Evolutionary conservation across 2,797 vertebrate genomes (phyloP).

Genomic region (Danio kyathit): DNA sequence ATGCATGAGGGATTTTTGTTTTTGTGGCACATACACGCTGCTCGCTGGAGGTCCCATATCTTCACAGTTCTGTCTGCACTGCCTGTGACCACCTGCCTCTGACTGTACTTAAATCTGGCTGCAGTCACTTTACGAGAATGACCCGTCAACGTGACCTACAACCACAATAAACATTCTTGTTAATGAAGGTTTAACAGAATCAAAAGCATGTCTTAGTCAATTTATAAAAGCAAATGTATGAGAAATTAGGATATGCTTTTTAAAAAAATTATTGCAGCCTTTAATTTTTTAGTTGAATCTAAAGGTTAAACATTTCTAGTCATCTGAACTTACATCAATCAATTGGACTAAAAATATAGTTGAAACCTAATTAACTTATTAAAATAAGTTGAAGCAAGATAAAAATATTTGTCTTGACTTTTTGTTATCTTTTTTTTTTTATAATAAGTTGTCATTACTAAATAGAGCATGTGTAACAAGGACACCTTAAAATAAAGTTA

Average conservation of each 20-base stretch:
- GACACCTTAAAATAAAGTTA: too few species aligned
- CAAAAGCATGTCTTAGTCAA: neutral
- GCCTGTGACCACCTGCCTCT: constrained; percentile 86
- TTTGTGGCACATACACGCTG: constrained; percentile 80
- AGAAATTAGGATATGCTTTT: neutral
- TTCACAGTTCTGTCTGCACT: constrained; percentile 86
- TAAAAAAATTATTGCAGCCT: neutral
- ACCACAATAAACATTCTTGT: constrained; percentile 10
- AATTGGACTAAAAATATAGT: too few species aligned
- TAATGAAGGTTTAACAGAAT: neutral
- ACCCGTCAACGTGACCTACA: constrained; percentile 86
- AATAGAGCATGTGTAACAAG: too few species aligned
- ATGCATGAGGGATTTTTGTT: neutral
- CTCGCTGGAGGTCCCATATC: constrained; percentile 87
- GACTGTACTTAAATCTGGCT: constrained; percentile 81
- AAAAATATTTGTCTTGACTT: too few species aligned
- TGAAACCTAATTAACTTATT: too few species aligned
- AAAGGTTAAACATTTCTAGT: too few species aligned
- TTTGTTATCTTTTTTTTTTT: too few species aligned
- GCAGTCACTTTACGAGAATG: constrained; percentile 90
- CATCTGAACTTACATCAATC: too few species aligned
- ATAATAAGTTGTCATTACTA: too few species aligned
- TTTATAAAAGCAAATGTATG: neutral
- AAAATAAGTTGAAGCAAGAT: too few species aligned
- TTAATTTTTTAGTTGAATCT: too few species aligned